Evolutionary conservation across 2,797 vertebrate species (phyloP), one percentile per base, ranked within the genome.

Genomic region (Scyliorhinus canicula): DNA sequence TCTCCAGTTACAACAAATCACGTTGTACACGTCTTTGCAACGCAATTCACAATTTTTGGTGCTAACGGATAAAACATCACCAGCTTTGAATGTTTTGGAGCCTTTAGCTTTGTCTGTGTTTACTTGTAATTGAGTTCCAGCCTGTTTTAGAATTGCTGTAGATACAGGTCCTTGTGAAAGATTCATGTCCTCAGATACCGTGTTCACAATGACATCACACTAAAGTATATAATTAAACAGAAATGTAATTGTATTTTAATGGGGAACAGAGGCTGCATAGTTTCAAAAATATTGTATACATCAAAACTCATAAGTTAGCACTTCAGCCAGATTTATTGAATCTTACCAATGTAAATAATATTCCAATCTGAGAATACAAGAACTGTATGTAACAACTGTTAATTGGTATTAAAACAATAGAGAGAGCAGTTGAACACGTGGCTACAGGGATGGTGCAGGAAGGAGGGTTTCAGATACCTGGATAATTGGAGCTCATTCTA

Each of bases 1-100:
- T 4, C 5, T 95, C 93, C 93, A 95, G 1, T 74, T 4, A 47
- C 93, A 74, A 57, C 93, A 95, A 57, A 95, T 40, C 14, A 65
- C 28, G 21, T 95, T 71, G 67, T 95, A 95, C 24, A 74, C 93
- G 57, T 63, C 35, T 14, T 95, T 28, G 93, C 93, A 95, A 74
- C 50, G 8, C 40, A 95, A 79, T 14, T 31, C 65, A 44, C 93
- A 95, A 19, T 47, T 21, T 19, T 1, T 0, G 47, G 74, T 95
- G 28, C 35, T 74, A 26, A 95, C 93, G 31, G 65, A 26, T 74
- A 95, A 71, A 57, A 79, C 74, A 95, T 74, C 93, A 28, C 93
- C 93, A 95, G 67, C 14, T 24, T 35, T 4, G 31, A 79, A 50
- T 40, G 2, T 71, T 57, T 9, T 95, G 31, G 67, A 52, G 31